These are phyloP conservation scores for Trisateles emortualis DNA, from an alignment of 2,888 invertebrate species.

Conservation along the genomic window DNA sequence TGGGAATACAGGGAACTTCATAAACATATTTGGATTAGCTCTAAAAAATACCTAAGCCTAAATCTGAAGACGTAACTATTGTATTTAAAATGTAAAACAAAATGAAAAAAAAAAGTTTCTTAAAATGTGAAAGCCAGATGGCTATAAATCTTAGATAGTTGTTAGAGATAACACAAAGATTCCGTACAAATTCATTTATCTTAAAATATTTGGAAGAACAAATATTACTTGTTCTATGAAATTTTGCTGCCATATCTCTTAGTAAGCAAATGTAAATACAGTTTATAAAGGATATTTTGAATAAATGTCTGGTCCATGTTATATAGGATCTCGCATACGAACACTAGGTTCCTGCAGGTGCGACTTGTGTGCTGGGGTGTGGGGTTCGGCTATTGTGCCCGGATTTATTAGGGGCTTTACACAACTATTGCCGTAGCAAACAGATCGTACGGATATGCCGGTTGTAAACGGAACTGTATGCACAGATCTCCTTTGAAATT, in stretches of 20 bases:
- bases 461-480: slow-evolving; percentile 23
- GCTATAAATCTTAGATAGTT: too few species aligned
- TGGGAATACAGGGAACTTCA: too few species aligned
- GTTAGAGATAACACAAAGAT: too few species aligned
- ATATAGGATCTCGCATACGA: slow-evolving; percentile 8
- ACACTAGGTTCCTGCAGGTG: slow-evolving; percentile 17
- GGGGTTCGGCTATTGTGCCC: slow-evolving; percentile 21
- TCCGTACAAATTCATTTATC: too few species aligned
- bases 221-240: slow-evolving; percentile 15
- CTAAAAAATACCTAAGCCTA: too few species aligned
- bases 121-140: too few species aligned
- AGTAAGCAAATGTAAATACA: slow-evolving; percentile 19
- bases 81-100: too few species aligned
- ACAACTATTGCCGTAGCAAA: slow-evolving; percentile 36
- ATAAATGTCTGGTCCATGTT: slow-evolving; percentile 13
- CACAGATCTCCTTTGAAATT: slow-evolving; percentile 28
- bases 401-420: slow-evolving; percentile 41
- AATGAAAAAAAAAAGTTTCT: too few species aligned
- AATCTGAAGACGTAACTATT: too few species aligned
- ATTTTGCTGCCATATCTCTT: neutral
- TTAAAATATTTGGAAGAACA: too few species aligned
- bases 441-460: slow-evolving; percentile 27
- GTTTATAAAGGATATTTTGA: slow-evolving; percentile 21
- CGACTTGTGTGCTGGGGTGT: slow-evolving; percentile 3
- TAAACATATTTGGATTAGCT: too few species aligned